phyloP scores from a whole-genome alignment of 2,113 vertebrate genomes.

The Channa maculata region DNA sequence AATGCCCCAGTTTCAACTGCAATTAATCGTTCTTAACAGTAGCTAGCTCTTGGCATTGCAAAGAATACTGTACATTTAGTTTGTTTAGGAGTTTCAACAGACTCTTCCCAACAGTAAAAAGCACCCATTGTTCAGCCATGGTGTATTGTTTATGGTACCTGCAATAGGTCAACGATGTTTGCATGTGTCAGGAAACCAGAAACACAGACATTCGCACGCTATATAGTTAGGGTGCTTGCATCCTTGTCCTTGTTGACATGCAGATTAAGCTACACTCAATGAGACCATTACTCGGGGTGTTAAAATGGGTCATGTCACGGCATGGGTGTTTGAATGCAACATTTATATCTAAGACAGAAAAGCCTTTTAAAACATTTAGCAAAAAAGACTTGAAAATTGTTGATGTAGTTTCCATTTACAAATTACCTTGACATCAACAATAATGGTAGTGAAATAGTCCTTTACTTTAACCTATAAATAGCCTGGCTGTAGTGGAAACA shows the following conservation, averaged over 20 bases:
- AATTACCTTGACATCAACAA: conserved; percentile 1
- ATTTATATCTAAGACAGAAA: no score
- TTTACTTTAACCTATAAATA: conserved; percentile 56
- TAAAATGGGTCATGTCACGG: neutral
- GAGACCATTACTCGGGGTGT: no score
- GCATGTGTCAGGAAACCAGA: neutral
- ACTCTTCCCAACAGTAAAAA: no score
- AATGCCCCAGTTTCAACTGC: no score
- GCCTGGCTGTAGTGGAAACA: conserved; percentile 51
- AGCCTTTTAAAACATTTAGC: no score
- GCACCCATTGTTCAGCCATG: neutral
- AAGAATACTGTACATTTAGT: neutral
- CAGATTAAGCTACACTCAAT: neutral
- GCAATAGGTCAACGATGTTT: neutral
- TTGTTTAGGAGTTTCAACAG: neutral
- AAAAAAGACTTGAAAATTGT: no score
- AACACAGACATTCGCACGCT: neutral
- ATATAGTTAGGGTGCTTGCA: neutral
- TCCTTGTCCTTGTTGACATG: neutral
- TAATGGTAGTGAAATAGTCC: conserved; percentile 19
- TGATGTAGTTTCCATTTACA: conserved; percentile 13
- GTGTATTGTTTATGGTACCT: neutral
- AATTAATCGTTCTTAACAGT: no score
- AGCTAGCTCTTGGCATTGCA: no score
- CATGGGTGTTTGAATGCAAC: neutral